Conservation (phyloP, 2,888 invertebrate species). For the Julus scanicus region DNA sequence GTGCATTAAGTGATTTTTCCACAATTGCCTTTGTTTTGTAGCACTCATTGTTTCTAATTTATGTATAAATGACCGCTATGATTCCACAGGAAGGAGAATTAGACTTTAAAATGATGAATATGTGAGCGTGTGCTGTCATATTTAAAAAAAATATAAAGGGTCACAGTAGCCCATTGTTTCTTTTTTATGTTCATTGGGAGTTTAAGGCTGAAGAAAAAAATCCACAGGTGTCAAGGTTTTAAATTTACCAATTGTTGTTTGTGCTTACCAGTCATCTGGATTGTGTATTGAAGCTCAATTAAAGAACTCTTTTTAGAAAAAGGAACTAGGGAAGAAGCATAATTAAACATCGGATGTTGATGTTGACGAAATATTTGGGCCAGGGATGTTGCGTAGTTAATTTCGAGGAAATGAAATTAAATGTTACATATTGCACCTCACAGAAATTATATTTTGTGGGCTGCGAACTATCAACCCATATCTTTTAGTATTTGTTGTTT, state of each 20-base stretch:
- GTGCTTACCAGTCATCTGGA: neutral
- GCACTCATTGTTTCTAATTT: neutral
- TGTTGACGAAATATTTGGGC: neutral
- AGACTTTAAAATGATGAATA: conserved; percentile 31
- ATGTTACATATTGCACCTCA: conserved; percentile 11
- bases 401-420: neutral
- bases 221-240: neutral
- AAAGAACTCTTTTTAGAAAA: neutral
- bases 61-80: neutral
- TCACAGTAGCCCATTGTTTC: neutral
- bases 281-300: neutral
- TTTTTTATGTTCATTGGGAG: neutral
- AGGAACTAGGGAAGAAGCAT: neutral
- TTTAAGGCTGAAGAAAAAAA: neutral
- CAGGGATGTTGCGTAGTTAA: neutral
- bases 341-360: neutral
- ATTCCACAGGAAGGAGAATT: neutral
- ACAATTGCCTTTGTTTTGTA: conserved; percentile 36
- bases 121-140: conserved; percentile 10
- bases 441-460: neutral
- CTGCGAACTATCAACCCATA: neutral
- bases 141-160: neutral
- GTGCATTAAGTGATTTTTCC: neutral
- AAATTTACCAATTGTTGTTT: neutral
- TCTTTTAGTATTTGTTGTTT: too few relatives aligned